These are phyloP conservation scores for Podarcis raffonei DNA, from an alignment of 2,113 vertebrate genomes.

Conservation along the genomic window DNA sequence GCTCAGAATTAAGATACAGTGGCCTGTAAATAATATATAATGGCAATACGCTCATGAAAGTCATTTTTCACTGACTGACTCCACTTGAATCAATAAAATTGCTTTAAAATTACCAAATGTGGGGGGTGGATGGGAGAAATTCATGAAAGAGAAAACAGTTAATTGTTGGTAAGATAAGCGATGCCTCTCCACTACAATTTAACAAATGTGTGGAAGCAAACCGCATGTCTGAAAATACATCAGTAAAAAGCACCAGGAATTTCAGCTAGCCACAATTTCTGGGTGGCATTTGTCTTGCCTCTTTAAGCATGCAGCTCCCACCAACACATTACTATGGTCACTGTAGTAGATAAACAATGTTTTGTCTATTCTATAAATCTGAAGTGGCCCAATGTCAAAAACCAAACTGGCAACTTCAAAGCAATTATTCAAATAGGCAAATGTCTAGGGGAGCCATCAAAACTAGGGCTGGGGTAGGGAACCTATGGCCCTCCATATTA, in stretches of 20 bases:
- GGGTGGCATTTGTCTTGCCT: not conserved
- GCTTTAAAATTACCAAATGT: not conserved
- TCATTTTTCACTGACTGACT: not conserved
- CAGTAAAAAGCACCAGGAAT: not conserved
- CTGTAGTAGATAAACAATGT: not conserved
- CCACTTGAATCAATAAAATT: not conserved
- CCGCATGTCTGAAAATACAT: not conserved
- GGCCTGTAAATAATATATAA: not conserved
- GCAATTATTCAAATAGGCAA: not conserved
- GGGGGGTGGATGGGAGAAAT: not conserved
- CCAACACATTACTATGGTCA: not conserved
- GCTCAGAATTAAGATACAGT: not conserved
- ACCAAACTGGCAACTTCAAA: not conserved
- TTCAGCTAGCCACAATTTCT: not conserved
- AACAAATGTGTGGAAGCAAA: not conserved
- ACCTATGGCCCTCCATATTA: no score
- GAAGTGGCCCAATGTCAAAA: not conserved
- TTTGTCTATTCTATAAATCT: not conserved
- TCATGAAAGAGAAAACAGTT: not conserved
- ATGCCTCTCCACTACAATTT: not conserved
- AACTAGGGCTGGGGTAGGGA: no score
- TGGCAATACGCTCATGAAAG: not conserved
- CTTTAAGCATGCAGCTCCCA: not conserved
- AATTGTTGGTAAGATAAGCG: not conserved
- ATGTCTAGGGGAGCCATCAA: not conserved